Conservation (phyloP, 2,113 vertebrate species). For the Epinephelus moara region DNA sequence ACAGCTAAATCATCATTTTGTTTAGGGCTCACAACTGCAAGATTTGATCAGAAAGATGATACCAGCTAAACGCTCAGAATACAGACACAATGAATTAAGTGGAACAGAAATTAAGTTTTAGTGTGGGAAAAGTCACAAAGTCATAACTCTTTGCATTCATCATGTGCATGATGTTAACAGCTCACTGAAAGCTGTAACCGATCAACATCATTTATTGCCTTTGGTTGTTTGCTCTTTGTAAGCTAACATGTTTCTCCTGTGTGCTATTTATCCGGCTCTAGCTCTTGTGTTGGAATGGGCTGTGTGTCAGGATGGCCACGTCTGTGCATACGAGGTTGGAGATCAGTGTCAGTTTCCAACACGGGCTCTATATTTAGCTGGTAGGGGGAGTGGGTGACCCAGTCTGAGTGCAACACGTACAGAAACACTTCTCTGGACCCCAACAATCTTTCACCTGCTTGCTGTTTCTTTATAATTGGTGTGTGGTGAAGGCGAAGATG, state of each 20-base stretch:
- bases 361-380: slow-evolving; percentile 79
- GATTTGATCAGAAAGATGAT: background rate
- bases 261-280: slow-evolving; percentile 59
- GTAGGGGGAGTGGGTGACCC: slow-evolving; percentile 51
- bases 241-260: slow-evolving; percentile 15
- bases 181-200: background rate
- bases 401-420: slow-evolving; percentile 23
- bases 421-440: slow-evolving; percentile 33
- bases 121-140: background rate
- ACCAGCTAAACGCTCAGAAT: background rate
- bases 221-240: background rate
- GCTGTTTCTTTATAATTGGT: background rate
- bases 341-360: slow-evolving; percentile 72
- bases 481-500: background rate
- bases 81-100: background rate
- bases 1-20: background rate
- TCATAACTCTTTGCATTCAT: background rate
- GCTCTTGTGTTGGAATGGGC: slow-evolving; percentile 49
- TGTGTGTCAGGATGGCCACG: slow-evolving; percentile 28
- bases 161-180: background rate
- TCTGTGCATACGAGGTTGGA: slow-evolving; percentile 35
- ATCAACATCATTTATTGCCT: background rate
- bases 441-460: slow-evolving; percentile 25
- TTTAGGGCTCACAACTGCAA: background rate
- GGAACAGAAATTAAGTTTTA: background rate